Evolutionary conservation across 1,140 invertebrate genomes (phyloP).

Genomic region (Trichonephila clavata): DNA sequence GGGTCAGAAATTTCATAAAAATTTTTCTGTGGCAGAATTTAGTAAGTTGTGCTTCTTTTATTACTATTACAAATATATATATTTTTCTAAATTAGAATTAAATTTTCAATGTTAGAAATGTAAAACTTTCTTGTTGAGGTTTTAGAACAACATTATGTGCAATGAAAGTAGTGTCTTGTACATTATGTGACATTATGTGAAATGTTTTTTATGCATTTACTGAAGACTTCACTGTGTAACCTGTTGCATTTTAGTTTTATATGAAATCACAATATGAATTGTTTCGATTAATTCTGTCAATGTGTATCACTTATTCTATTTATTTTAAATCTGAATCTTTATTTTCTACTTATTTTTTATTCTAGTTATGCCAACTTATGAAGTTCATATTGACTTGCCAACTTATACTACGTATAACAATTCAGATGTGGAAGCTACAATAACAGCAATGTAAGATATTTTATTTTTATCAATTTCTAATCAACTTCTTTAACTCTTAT

Average conservation of each 20-base stretch:
- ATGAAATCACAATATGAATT: too few species aligned
- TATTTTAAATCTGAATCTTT: not conserved
- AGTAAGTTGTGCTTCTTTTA: constrained; percentile 79
- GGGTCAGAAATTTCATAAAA: constrained; percentile 85
- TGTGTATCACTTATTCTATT: not conserved
- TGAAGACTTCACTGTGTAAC: too few species aligned
- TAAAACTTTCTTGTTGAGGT: too few species aligned
- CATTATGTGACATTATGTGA: too few species aligned
- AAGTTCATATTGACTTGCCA: constrained; percentile 90
- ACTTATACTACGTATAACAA: constrained; percentile 90
- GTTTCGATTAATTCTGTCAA: too few species aligned
- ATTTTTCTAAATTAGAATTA: too few species aligned
- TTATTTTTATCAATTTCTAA: not conserved
- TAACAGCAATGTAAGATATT: constrained; percentile 89
- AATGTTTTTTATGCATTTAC: too few species aligned
- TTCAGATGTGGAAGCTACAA: constrained; percentile 88
- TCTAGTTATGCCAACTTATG: constrained; percentile 92
- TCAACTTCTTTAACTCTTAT: not conserved
- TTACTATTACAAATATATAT: not conserved
- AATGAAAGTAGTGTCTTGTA: too few species aligned
- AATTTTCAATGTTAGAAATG: too few species aligned
- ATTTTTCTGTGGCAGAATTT: constrained; percentile 93
- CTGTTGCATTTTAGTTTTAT: too few species aligned
- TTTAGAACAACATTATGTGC: too few species aligned
- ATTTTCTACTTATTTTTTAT: constrained; percentile 14